These are phyloP conservation scores for Hippocampus zosterae DNA, from an alignment of 2,113 vertebrate genomes.

Conservation along the genomic window DNA sequence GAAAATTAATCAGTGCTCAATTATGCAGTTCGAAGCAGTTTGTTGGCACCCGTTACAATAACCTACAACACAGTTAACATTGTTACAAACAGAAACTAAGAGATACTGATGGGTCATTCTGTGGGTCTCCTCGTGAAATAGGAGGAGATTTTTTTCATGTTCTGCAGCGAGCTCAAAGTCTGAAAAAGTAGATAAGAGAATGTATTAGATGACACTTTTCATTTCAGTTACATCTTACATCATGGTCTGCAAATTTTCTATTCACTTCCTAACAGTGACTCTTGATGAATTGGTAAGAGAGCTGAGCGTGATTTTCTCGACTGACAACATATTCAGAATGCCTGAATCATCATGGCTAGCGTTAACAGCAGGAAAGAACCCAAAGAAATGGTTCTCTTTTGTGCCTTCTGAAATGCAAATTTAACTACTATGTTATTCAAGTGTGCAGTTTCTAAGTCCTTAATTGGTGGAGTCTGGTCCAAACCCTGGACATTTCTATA, in stretches of 20 bases:
- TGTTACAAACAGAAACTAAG: constrained; percentile 4
- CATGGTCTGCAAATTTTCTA: neutral
- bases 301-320: constrained; percentile 12
- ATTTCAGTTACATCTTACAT: neutral
- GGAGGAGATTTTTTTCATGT: constrained; percentile 89
- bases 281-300: neutral
- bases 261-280: neutral
- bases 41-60: constrained; percentile 24
- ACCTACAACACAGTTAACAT: neutral
- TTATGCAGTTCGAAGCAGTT: neutral
- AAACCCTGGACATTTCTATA: neutral
- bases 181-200: constrained; percentile 45
- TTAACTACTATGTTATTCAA: neutral
- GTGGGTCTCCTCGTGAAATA: constrained; percentile 81
- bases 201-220: neutral
- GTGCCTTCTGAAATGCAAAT: neutral
- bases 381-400: neutral
- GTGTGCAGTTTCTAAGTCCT: neutral
- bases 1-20: neutral
- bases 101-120: constrained; percentile 51
- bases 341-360: neutral
- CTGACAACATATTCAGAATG: constrained; percentile 10
- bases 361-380: neutral
- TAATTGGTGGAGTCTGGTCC: neutral
- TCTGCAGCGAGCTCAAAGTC: constrained; percentile 70